phyloP scores from a whole-genome alignment of 2,113 vertebrate species.

The Circaetus gallicus region DNA sequence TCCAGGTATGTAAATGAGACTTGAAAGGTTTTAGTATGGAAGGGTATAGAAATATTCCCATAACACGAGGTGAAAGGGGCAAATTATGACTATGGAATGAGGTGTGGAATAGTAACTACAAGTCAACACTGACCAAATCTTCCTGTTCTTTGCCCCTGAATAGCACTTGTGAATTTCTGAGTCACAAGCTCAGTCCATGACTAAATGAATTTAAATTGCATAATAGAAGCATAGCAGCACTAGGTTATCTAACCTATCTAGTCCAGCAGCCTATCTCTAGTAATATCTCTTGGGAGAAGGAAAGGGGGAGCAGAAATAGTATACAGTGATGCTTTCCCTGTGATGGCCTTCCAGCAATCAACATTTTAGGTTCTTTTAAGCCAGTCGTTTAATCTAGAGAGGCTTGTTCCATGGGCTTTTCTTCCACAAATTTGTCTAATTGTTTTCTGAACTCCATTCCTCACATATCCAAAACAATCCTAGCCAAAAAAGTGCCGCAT shows the following conservation, averaged over 20 bases:
- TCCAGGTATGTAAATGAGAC: background rate
- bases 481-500: rapidly evolving
- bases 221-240: background rate
- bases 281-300: background rate
- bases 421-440: background rate
- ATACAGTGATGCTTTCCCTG: background rate
- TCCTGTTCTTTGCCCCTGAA: background rate
- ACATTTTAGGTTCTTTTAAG: background rate
- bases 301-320: background rate
- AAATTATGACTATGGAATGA: background rate
- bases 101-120: background rate
- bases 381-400: background rate
- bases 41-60: background rate
- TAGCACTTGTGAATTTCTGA: background rate
- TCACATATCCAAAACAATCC: background rate
- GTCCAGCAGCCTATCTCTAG: background rate
- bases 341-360: background rate
- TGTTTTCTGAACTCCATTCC: background rate
- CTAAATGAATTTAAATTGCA: background rate
- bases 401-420: background rate
- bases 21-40: background rate
- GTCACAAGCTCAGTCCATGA: background rate
- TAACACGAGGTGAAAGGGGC: background rate
- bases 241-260: background rate
- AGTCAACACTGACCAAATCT: background rate